A percentile compares a stretch with the other conserved stretches of the same genome.
These are phyloP conservation scores for Tyrannus savana DNA, from an alignment of 2,113 vertebrate genomes.

Conservation along the genomic window DNA sequence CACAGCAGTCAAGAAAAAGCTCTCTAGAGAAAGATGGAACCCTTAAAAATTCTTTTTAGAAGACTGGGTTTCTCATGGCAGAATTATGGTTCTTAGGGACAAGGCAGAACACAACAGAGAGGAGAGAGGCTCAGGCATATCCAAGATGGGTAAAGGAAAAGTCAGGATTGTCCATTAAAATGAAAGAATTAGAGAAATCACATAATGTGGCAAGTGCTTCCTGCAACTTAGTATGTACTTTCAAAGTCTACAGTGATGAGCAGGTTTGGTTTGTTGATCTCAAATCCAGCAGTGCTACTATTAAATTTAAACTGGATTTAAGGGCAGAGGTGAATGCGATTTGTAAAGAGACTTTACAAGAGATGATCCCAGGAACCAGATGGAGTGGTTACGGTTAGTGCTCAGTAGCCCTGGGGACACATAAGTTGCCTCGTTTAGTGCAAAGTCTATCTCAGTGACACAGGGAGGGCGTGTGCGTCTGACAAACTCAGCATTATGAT, in stretches of 20 bases:
- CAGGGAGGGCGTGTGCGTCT: rapidly evolving
- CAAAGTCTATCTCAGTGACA: neutral
- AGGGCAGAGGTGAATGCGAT: conserved; percentile 12
- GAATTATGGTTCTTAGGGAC: neutral
- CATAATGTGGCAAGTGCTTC: neutral
- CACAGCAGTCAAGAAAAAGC: neutral
- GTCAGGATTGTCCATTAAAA: neutral
- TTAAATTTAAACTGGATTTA: conserved; percentile 13
- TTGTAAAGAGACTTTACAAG: neutral
- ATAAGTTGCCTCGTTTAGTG: neutral
- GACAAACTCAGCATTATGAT: neutral
- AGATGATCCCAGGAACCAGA: conserved; percentile 16
- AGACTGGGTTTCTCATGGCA: neutral
- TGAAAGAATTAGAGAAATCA: neutral
- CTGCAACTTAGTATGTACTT: neutral
- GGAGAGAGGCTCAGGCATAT: neutral
- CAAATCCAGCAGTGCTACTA: neutral
- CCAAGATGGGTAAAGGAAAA: neutral
- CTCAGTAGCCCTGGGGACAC: neutral
- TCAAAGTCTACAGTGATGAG: neutral
- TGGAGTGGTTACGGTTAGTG: neutral
- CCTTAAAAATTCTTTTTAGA: neutral
- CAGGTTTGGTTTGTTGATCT: neutral
- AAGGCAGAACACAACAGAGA: neutral
- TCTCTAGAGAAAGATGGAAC: neutral